Percentiles rank a stretch among this genome's conserved stretches.
Conservation (phyloP, 2,113 vertebrate genomes). For the Corynorhinus townsendii region DNA sequence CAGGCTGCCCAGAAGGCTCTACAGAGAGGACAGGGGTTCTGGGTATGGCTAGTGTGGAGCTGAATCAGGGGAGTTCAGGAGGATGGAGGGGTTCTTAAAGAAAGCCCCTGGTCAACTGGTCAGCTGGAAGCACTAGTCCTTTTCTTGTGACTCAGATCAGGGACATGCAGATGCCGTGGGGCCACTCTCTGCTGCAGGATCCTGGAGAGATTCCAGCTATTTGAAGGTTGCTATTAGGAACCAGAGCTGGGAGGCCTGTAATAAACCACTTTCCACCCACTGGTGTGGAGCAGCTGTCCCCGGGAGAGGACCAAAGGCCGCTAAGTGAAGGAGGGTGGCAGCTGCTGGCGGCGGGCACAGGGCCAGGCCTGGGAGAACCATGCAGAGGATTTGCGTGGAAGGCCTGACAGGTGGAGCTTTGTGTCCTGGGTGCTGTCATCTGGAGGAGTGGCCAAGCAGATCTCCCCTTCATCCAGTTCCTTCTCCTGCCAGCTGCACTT, state of each 20-base stretch:
- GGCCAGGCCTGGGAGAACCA: background rate
- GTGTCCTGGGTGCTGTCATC: background rate
- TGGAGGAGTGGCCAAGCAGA: background rate
- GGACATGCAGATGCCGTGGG: background rate
- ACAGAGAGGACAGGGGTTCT: background rate
- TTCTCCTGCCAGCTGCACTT: background rate
- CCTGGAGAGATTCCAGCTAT: background rate
- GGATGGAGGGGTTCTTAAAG: background rate
- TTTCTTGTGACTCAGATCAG: background rate
- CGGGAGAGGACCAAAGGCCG: background rate
- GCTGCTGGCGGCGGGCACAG: background rate
- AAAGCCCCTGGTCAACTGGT: background rate
- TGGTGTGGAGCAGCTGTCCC: slow-evolving; percentile 46
- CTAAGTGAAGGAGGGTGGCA: background rate
- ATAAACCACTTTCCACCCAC: background rate
- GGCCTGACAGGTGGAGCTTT: slow-evolving; percentile 48
- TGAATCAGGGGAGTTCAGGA: background rate
- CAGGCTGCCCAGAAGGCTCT: background rate
- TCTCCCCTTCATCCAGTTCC: background rate
- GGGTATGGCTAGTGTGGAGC: background rate
- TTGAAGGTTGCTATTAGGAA: background rate
- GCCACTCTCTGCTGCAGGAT: background rate
- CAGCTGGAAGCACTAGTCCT: background rate
- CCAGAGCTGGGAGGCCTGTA: background rate
- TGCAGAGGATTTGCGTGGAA: background rate